These are phyloP conservation scores for Hyles vespertilio DNA, from an alignment of 1,140 invertebrate species.

Conservation along the genomic window DNA sequence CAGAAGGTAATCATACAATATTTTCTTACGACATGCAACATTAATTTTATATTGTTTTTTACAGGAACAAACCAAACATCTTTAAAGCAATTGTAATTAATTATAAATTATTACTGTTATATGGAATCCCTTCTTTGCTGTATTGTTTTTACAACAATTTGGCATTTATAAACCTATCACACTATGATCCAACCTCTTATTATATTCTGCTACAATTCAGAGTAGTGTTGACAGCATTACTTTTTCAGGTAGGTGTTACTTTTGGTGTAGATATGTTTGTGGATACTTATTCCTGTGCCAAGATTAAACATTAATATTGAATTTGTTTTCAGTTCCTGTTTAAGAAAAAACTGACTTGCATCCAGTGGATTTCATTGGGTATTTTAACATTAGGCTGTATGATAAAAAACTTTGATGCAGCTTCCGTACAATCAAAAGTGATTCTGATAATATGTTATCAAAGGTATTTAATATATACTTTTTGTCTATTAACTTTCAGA, in stretches of 20 bases:
- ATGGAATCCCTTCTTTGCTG: conserved; percentile 92
- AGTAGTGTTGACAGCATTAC: conserved; percentile 93
- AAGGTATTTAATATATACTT: conserved; percentile 81
- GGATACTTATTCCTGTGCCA: not conserved
- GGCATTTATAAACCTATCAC: conserved; percentile 92
- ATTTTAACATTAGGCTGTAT: conserved; percentile 94
- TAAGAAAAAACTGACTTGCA: conserved; percentile 86
- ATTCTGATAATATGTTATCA: conserved; percentile 46
- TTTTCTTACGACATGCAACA: not conserved
- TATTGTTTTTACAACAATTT: conserved; percentile 98
- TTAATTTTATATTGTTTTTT: conserved; percentile 53
- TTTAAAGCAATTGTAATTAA: conserved; percentile 74
- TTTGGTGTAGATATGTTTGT: not conserved
- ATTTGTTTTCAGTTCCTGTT: conserved; percentile 79
- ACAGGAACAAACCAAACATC: conserved; percentile 57
- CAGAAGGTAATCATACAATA: not conserved
- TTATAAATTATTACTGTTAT: conserved; percentile 84
- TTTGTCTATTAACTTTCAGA: conserved; percentile 87
- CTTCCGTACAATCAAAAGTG: conserved; percentile 46
- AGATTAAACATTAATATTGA: conserved; percentile 1
- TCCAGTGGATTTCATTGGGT: conserved; percentile 93
- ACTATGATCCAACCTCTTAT: conserved; percentile 96
- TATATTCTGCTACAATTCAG: conserved; percentile 94
- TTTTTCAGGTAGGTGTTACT: conserved; percentile 87
- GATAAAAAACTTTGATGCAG: conserved; percentile 89